Conservation (phyloP, 2,797 vertebrate species). For the Chanos chanos region DNA sequence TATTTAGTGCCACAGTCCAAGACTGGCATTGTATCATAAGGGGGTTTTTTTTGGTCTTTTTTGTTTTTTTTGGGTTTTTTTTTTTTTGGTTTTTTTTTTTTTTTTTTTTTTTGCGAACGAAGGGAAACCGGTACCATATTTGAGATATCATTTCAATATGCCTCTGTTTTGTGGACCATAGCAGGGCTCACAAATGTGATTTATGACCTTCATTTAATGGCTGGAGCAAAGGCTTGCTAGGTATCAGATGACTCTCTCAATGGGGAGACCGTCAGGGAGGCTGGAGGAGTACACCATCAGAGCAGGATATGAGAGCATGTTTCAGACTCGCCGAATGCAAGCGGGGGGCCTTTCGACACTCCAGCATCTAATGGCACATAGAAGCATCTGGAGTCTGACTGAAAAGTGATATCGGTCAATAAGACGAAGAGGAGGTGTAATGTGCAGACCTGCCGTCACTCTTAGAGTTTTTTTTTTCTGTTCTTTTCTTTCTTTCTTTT, state of each 20-base stretch:
- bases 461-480: too few relatives aligned
- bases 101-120: too few relatives aligned
- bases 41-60: too few relatives aligned
- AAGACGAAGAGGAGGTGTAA: conserved; percentile 37
- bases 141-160: conserved; percentile 74
- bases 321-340: conserved; percentile 68
- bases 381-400: conserved; percentile 75
- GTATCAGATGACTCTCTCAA: conserved; percentile 80
- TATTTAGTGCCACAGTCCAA: too few relatives aligned
- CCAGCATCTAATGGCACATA: conserved; percentile 77
- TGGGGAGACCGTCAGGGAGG: conserved; percentile 71
- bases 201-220: conserved; percentile 82
- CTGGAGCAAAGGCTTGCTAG: conserved; percentile 64
- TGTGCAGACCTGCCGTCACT: too few relatives aligned
- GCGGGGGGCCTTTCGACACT: conserved; percentile 72
- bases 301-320: conserved; percentile 76
- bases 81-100: too few relatives aligned
- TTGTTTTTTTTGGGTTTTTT: too few relatives aligned
- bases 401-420: conserved; percentile 76
- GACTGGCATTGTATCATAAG: too few relatives aligned
- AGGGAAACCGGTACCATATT: conserved; percentile 65
- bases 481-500: too few relatives aligned
- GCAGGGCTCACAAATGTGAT: conserved; percentile 73
- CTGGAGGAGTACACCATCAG: conserved; percentile 66
- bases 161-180: conserved; percentile 63